Evolutionary conservation across 2,113 vertebrate species (phyloP).

Genomic region (Rostratula benghalensis): DNA sequence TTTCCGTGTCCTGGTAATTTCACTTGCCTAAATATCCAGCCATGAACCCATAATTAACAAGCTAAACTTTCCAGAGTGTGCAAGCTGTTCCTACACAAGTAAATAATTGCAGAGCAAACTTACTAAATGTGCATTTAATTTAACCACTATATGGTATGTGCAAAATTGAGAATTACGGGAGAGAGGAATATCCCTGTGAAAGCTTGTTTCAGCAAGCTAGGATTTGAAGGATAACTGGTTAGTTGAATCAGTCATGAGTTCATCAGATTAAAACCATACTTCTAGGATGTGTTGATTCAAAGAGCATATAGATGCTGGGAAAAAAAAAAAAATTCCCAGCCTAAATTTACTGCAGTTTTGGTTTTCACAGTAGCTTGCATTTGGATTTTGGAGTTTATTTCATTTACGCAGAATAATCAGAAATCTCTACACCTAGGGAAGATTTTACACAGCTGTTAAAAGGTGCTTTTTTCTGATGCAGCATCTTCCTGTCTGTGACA

Average conservation of each 20-base stretch:
- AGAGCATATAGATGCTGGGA: neutral
- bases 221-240: neutral
- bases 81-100: neutral
- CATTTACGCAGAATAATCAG: slow-evolving; percentile 8
- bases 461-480: slow-evolving; percentile 54
- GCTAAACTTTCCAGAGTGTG: neutral
- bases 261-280: neutral
- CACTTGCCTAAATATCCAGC: neutral
- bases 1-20: neutral
- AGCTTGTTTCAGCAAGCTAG: neutral
- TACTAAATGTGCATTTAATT: slow-evolving; percentile 8
- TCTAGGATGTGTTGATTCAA: neutral
- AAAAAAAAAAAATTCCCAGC: neutral
- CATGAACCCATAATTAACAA: neutral
- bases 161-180: neutral
- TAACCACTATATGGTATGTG: neutral
- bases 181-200: neutral
- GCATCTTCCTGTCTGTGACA: slow-evolving; percentile 42
- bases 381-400: slow-evolving; percentile 36
- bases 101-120: neutral
- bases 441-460: slow-evolving; percentile 48
- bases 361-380: slow-evolving; percentile 6
- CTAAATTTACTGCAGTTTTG: neutral
- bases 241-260: neutral
- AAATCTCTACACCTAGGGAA: slow-evolving; percentile 9